Evolutionary conservation across 2,113 vertebrate genomes (phyloP).

Genomic region (Centropus bengalensis): DNA sequence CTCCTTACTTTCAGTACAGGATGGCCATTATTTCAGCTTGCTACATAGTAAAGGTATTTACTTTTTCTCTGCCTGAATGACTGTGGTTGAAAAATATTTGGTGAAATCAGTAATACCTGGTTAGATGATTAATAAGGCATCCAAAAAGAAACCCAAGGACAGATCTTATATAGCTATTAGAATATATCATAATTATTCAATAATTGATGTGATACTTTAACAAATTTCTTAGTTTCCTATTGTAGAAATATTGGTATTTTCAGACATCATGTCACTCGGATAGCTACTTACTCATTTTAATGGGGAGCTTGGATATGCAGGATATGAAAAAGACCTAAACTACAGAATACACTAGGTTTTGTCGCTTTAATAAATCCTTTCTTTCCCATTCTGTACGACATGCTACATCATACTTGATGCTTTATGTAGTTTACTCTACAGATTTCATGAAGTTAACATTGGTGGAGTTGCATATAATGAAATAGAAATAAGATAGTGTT

Average conservation of each 20-base stretch:
- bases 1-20: constrained; percentile 7
- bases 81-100: constrained; percentile 11
- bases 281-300: neutral
- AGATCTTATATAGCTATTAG: neutral
- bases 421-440: neutral
- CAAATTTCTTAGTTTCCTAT: neutral
- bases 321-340: neutral
- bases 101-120: neutral
- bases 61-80: constrained; percentile 17
- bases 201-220: neutral
- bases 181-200: neutral
- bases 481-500: neutral
- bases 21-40: neutral
- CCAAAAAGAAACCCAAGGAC: neutral
- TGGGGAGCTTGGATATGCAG: neutral
- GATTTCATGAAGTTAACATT: neutral
- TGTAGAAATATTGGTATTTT: neutral
- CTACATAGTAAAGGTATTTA: constrained; percentile 9
- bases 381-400: neutral
- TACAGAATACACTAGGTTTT: neutral
- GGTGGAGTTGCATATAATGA: neutral
- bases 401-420: neutral
- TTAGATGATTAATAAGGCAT: neutral
- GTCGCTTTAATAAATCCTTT: neutral
- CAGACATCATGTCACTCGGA: neutral